phyloP scores from a whole-genome alignment of 2,113 vertebrate species.

The Vulpes vulpes region DNA sequence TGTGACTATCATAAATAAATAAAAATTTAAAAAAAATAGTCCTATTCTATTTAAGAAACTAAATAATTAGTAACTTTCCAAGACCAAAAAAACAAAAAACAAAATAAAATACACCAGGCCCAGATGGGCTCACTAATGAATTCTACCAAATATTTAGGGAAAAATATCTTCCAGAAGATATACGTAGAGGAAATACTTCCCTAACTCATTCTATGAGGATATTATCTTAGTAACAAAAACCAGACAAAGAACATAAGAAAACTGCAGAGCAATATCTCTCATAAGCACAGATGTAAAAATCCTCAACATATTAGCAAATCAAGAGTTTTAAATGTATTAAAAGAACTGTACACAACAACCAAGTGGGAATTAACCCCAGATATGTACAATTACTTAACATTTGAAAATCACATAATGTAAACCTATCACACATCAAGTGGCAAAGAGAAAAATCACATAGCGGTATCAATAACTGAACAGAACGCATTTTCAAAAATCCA shows the following conservation, averaged over 20 bases:
- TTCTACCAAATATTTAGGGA: background rate
- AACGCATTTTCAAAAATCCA: background rate
- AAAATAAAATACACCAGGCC: background rate
- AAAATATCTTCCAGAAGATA: background rate
- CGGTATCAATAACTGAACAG: background rate
- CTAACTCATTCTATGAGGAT: background rate
- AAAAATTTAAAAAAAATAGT: background rate
- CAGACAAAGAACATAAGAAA: background rate
- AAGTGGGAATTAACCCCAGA: background rate
- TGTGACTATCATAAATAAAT: too few species aligned
- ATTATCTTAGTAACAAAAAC: background rate
- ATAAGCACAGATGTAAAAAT: background rate
- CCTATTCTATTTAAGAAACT: background rate
- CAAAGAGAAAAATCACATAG: background rate
- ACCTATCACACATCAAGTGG: background rate
- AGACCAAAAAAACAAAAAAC: background rate
- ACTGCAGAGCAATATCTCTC: background rate
- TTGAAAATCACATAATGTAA: conserved; percentile 26
- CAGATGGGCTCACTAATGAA: background rate
- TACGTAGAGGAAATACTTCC: background rate
- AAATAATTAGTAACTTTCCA: background rate
- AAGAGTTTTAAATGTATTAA: background rate
- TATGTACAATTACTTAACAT: background rate
- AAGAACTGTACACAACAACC: background rate
- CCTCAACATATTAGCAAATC: background rate